Evolutionary conservation across 2,797 vertebrate genomes (phyloP).

Genomic region (Triplophysa yarkandensis): DNA sequence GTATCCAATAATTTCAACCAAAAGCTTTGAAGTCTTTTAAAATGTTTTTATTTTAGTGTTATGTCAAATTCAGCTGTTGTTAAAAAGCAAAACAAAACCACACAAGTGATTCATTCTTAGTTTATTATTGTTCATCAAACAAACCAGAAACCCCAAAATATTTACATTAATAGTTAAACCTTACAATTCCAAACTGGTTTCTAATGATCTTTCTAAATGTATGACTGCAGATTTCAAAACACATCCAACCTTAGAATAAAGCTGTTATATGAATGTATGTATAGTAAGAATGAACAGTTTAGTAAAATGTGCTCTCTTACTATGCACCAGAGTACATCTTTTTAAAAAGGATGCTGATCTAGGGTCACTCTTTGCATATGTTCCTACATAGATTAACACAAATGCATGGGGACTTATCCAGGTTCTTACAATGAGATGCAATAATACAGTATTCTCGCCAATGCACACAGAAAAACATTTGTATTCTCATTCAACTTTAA

Average conservation of each 20-base stretch:
- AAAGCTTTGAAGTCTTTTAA: too few species aligned
- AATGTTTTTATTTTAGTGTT: too few species aligned
- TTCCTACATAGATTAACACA: neutral
- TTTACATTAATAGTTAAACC: constrained; percentile 70
- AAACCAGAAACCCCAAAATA: constrained; percentile 73
- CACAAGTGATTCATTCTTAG: constrained; percentile 60
- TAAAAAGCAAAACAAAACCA: neutral
- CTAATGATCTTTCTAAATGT: constrained; percentile 55
- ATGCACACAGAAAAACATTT: constrained; percentile 2
- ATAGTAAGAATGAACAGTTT: neutral
- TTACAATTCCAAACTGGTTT: constrained; percentile 64
- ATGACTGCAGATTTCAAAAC: constrained; percentile 70
- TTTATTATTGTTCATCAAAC: constrained; percentile 75
- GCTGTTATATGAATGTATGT: constrained; percentile 59
- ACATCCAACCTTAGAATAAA: constrained; percentile 65
- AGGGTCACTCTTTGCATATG: neutral
- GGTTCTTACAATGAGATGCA: neutral
- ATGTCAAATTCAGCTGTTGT: neutral
- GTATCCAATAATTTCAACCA: too few species aligned
- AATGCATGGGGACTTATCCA: neutral
- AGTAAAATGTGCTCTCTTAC: neutral
- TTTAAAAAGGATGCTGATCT: neutral
- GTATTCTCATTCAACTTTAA: constrained; percentile 1
- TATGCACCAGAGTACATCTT: neutral
- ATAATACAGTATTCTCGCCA: neutral